Evolutionary conservation across 1,140 invertebrate genomes (phyloP), one percentile per base, ranked within the genome.

Genomic region (Gryon sp.): DNA sequence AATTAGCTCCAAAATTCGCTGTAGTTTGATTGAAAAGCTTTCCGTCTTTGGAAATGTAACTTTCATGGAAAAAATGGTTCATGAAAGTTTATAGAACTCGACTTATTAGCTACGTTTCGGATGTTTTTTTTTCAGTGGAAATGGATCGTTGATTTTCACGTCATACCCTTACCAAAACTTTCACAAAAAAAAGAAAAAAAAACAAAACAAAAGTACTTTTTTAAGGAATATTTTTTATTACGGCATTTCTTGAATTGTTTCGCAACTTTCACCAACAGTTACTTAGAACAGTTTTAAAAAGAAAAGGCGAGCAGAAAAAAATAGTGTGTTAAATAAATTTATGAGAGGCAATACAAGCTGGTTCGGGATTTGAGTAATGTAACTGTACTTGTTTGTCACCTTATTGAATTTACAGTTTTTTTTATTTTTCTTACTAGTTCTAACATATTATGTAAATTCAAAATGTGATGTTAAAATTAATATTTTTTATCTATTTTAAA

Each of bases 201-300:
- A n/a, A n/a, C n/a, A n/a, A n/a, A n/a, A n/a, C n/a, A n/a, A n/a
- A n/a, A n/a, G n/a, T n/a, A n/a, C 12, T 48, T 45, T 38, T 59
- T 55, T 53, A 28, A 22, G 34, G 24, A 52, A 46, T 53, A 34
- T 53, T 70, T 72, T 63, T 68, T 60, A 32, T 8, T 24, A 8
- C 34, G 48, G 52, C 40, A 72, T 80, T 76, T 65, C 45, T 78
- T 16, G 79, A 79, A 82, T 86, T 86, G 85, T 86, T 83, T 83
- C 78, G 72, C 70, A 80, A 84, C 84, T 87, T 86, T 86, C 84
- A 78, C 83, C 72, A 63, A 65, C 43, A 43, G 43, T 52, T 78
- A 63, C 76, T 41, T 57, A 22, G 38, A 22, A 40, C 32, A 2
- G n/a, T 32, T 36, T 52, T 24, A 53, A 60, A 48, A 68, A 38